Evolutionary conservation across 2,888 invertebrate species (phyloP).

Genomic region (Drosophila fulvimacula): DNA sequence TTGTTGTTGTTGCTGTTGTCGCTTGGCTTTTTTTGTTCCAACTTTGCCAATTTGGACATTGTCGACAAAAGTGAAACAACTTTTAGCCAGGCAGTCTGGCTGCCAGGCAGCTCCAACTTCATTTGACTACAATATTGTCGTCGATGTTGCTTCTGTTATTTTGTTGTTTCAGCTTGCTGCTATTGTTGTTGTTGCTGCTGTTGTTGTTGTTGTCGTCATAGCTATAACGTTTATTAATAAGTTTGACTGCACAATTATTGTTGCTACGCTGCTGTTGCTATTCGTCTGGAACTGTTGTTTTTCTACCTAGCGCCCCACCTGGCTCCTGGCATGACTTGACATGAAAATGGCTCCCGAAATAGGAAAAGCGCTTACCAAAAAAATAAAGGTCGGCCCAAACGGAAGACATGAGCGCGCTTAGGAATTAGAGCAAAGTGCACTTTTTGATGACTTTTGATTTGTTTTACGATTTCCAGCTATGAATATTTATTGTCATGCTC

Average conservation of each 20-base stretch:
- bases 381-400: slow-evolving; percentile 20
- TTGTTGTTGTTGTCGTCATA: slow-evolving; percentile 47
- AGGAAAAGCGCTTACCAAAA: slow-evolving; percentile 2
- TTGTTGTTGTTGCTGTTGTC: slow-evolving; percentile 14
- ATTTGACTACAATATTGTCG: slow-evolving; percentile 47
- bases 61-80: slow-evolving; percentile 62
- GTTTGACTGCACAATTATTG: slow-evolving; percentile 61
- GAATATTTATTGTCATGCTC: slow-evolving; percentile 80
- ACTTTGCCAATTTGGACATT: slow-evolving; percentile 77
- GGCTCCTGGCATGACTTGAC: slow-evolving; percentile 69
- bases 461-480: slow-evolving; percentile 76
- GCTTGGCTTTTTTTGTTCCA: slow-evolving; percentile 60
- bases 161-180: slow-evolving; percentile 34
- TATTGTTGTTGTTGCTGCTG: slow-evolving; percentile 16
- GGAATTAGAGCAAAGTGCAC: slow-evolving; percentile 76
- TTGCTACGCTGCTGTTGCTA: slow-evolving; percentile 62
- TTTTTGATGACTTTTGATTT: slow-evolving; percentile 80
- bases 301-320: slow-evolving; percentile 27
- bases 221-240: slow-evolving; percentile 77
- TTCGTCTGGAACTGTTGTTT: slow-evolving; percentile 49
- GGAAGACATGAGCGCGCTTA: slow-evolving; percentile 27
- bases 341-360: slow-evolving; percentile 35
- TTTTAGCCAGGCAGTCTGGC: slow-evolving; percentile 34
- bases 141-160: slow-evolving; percentile 32
- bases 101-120: slow-evolving; percentile 30